These are phyloP conservation scores for Phalangium opilio DNA, from an alignment of 2,888 invertebrate species.

Conservation along the genomic window DNA sequence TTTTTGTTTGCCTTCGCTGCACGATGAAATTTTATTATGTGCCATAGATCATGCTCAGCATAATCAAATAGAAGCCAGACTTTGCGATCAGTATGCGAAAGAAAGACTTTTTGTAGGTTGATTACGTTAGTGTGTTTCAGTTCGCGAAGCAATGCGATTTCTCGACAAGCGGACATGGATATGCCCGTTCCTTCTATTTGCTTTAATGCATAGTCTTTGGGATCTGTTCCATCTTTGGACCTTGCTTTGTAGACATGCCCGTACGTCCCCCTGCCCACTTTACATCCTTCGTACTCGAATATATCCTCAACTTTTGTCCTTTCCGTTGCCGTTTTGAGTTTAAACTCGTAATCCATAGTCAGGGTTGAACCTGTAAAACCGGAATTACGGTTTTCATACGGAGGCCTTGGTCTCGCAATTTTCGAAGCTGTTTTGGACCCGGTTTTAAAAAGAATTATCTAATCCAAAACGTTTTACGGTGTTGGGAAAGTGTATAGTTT, in stretches of 20 bases:
- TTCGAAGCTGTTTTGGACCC: no score
- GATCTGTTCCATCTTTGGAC: slow-evolving; percentile 41
- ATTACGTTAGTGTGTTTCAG: slow-evolving; percentile 94
- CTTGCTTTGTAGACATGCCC: slow-evolving; percentile 96
- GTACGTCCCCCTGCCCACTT: slow-evolving; percentile 93
- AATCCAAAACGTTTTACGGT: no score
- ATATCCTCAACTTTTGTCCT: slow-evolving; percentile 94
- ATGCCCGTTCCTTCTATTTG: slow-evolving; percentile 98
- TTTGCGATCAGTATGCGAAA: slow-evolving; percentile 89
- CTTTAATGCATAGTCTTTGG: slow-evolving; percentile 89
- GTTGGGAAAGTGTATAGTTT: no score
- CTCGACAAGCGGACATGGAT: slow-evolving; percentile 97
- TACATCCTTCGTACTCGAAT: slow-evolving; percentile 96
- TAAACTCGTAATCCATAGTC: slow-evolving; percentile 88
- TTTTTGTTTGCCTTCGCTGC: slow-evolving; percentile 96
- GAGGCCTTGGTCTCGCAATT: no score
- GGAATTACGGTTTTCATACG: no score
- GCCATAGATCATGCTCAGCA: slow-evolving; percentile 98
- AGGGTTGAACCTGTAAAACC: no score
- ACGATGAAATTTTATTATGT: slow-evolving; percentile 96
- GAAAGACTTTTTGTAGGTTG: slow-evolving; percentile 83
- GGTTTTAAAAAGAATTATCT: no score
- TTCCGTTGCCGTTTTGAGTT: slow-evolving; percentile 79
- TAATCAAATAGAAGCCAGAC: slow-evolving; percentile 96
- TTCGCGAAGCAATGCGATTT: slow-evolving; percentile 66